Evolutionary conservation across 2,113 vertebrate species (phyloP), one percentile per base, ranked within the genome.

Genomic region (Beaufortia kweichowensis): DNA sequence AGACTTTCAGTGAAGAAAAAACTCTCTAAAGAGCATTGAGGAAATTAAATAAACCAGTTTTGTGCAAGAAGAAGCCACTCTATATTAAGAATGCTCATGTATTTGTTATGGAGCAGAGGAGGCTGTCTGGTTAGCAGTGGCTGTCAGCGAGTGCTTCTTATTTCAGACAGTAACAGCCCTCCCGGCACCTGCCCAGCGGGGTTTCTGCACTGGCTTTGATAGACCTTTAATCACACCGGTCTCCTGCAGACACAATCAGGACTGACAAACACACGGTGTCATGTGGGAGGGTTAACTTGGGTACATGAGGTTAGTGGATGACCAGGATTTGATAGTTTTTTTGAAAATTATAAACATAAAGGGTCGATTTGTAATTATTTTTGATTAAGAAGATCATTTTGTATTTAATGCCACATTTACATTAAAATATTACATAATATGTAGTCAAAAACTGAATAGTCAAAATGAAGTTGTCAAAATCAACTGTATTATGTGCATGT

Each of bases 181-280:
- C 53, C 26, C 53, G 43, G 68, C 53, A 24, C 8, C 53, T 56
- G 12, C 48, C 15, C 56, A 15, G 71, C 23, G 24, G 71, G 71
- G 56, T 23, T 60, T 61, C 71, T 29, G 35, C 35, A 9, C 71
- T 23, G 24, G 53, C 76, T 69, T 29, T 61, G 76, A 67, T 67
- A 41, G 76, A 68, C 56, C 65, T 69, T 61, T 77, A 77, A 69
- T 77, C 65, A 69, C 64, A 69, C 65, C 19, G 28, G 12, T 46
- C 76, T 53, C 76, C 76, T 35, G 65, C 76, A 50, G 76, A 67
- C 15, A 60, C 39, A 69, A 62, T 77, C 76, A 62, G 10, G 68
- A 19, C 24, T 29, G 48, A 53, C 23, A 65, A 19, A 28, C 63
- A 39, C 35, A 50, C 39, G 17, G 24, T 26, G 7, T n/a, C 48